Base-by-base conservation (phyloP, 2,797 vertebrate genomes). In the Sciaenops ocellatus region DNA sequence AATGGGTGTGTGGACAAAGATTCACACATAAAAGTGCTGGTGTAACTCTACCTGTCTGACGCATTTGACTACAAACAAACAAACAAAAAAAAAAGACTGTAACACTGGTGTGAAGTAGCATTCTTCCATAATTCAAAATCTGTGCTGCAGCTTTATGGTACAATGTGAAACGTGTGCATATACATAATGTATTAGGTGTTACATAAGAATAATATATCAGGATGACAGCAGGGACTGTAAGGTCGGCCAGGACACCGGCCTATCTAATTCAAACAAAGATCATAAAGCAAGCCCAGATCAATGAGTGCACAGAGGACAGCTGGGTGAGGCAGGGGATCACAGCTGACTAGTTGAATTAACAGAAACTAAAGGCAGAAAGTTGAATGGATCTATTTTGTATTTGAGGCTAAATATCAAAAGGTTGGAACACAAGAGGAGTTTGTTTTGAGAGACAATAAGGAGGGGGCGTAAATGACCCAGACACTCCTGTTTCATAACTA, bases 241-340 rank as follows among this genome's bases (percentile, higher is more conserved):
- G 56, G 42, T 18, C 12, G 1, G 11, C 1, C 12, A 3, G 26
- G n/a, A 8, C 41, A 12, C 22, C 10, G 6, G 8, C 15, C 22
- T 69, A 63, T 64, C 46, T 47, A 18, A 50, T 48, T 28, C 11
- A 59, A 26, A 79, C 44, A 42, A 51, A 56, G 61, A 44, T 52
- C 28, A 30, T 52, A 52, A 56, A 71, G 67, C 18, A 12, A 7
- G 20, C n/a, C 30, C 4, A 46, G 50, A 63, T 69, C 34, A 34
- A 16, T 34, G 54, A 26, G 47, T 9, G 22, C 52, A 64, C 13
- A 34, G 13, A 74, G 47, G 47, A 15, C 30, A 54, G 46, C 50
- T 11, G 6, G n/a, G 28, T n/a, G 52, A 20, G 34, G 18, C 17
- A 24, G 61, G 44, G 60, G 24, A n/a, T 64, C n/a, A n/a, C 11